A percentile compares a stretch with the other conserved stretches of the same genome.
These are phyloP conservation scores for Nemotelus nigrinus DNA, from an alignment of 2,888 invertebrate species.

Conservation along the genomic window DNA sequence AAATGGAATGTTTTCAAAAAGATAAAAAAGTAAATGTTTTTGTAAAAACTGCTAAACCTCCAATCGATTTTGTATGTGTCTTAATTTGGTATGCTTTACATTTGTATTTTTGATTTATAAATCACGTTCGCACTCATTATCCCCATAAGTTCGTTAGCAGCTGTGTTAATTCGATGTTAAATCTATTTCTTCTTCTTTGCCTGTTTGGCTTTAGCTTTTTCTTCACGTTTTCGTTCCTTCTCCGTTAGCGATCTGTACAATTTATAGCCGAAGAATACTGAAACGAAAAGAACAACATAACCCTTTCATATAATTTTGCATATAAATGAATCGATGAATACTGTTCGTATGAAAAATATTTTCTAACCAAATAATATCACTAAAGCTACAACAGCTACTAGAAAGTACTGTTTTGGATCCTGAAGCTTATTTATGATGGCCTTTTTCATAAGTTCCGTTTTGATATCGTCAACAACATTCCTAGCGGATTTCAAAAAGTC, in stretches of 20 bases:
- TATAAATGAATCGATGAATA: too few relatives aligned
- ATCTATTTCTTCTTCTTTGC: conserved; percentile 78
- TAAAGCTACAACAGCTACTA: conserved; percentile 43
- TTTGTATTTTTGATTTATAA: not conserved
- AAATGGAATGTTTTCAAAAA: not conserved
- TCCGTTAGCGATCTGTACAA: conserved; percentile 78
- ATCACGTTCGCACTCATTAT: not conserved
- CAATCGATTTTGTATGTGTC: not conserved
- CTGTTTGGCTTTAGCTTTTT: conserved; percentile 79
- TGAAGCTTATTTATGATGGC: conserved; percentile 21
- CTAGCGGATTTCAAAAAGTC: conserved; percentile 42
- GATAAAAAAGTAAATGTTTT: not conserved
- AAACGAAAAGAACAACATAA: conserved; percentile 59
- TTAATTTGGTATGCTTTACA: not conserved
- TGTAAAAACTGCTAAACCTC: not conserved
- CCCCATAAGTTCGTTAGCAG: too few relatives aligned
- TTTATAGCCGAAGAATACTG: conserved; percentile 85
- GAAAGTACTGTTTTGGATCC: conserved; percentile 10
- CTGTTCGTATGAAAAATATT: not conserved
- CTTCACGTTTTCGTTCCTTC: conserved; percentile 76
- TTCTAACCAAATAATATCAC: conserved; percentile 48
- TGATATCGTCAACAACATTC: conserved; percentile 24
- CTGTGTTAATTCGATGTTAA: not conserved
- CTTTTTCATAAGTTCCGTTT: conserved; percentile 21
- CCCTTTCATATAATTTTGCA: too few relatives aligned